Evolutionary conservation across 2,888 invertebrate species (phyloP).

Genomic region (Dynastes hyllus): DNA sequence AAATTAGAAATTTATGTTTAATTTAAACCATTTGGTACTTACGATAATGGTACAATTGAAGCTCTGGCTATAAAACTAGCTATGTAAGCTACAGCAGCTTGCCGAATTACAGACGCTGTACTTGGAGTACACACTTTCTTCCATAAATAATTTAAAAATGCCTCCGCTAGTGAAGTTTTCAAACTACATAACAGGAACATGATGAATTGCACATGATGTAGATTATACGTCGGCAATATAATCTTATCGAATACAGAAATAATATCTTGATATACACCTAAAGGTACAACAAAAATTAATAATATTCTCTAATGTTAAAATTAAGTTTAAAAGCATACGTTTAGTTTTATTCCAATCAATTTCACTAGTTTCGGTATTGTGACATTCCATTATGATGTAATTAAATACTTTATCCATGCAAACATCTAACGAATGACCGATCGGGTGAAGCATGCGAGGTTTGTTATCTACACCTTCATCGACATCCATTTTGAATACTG

Average conservation of each 20-base stretch:
- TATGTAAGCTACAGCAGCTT: conserved; percentile 82
- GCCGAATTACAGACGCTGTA: conserved; percentile 77
- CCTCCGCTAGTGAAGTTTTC: conserved; percentile 75
- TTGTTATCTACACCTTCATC: conserved; percentile 67
- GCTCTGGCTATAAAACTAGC: conserved; percentile 84
- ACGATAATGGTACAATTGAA: conserved; percentile 77
- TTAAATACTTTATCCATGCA: conserved; percentile 83
- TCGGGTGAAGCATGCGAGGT: conserved; percentile 72
- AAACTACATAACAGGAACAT: conserved; percentile 84
- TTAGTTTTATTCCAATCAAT: conserved; percentile 76
- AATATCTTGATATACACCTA: conserved; percentile 75
- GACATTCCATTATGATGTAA: conserved; percentile 79
- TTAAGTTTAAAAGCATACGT: conserved; percentile 60
- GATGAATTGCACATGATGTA: conserved; percentile 85
- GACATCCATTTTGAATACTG: conserved; percentile 76
- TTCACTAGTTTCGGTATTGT: conserved; percentile 69
- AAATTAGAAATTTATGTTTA: not conserved
- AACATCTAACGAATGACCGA: conserved; percentile 82
- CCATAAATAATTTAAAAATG: conserved; percentile 83
- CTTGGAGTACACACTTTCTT: conserved; percentile 81
- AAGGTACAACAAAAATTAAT: conserved; percentile 53
- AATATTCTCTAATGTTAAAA: conserved; percentile 4
- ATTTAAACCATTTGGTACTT: conserved; percentile 63
- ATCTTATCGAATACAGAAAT: conserved; percentile 85
- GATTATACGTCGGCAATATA: conserved; percentile 88